A percentile compares a stretch with the other conserved stretches of the same genome.
phyloP scores from a whole-genome alignment of 1,140 invertebrate genomes.

The Hesperophylax magnus region DNA sequence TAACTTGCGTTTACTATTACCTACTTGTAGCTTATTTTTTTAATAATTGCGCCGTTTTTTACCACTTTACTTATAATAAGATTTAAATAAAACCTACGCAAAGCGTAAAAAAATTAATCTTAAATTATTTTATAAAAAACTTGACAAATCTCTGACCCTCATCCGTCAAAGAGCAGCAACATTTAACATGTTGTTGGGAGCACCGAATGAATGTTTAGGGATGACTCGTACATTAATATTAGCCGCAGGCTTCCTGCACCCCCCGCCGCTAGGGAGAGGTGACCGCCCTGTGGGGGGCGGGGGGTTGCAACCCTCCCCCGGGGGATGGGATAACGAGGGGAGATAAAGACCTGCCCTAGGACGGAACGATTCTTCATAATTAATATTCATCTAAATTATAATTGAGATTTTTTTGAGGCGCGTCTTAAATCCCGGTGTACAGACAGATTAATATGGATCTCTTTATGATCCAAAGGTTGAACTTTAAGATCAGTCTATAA shows the following conservation, averaged over 20 bases:
- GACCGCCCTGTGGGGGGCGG: background rate
- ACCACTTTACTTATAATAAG: too few species aligned
- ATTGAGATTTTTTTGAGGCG: slow-evolving; percentile 35
- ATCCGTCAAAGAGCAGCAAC: slow-evolving; percentile 23
- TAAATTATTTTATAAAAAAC: slow-evolving; percentile 16
- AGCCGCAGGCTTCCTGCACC: slow-evolving; percentile 41
- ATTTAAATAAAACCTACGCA: too few species aligned
- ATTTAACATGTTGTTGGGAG: slow-evolving; percentile 30
- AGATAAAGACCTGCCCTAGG: slow-evolving; percentile 40
- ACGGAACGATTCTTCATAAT: slow-evolving; percentile 39
- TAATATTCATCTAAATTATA: slow-evolving; percentile 44
- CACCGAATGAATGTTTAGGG: slow-evolving; percentile 50
- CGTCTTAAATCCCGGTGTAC: too few species aligned
- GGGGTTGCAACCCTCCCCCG: background rate
- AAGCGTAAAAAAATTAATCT: slow-evolving; percentile 22
- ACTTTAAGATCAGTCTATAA: too few species aligned
- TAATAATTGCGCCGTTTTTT: too few species aligned
- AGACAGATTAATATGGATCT: too few species aligned
- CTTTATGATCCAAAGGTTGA: too few species aligned
- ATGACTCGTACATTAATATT: slow-evolving; percentile 55
- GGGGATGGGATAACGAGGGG: slow-evolving; percentile 20
- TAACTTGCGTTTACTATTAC: too few species aligned
- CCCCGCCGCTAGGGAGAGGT: background rate
- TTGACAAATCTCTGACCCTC: slow-evolving; percentile 38
- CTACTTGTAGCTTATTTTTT: too few species aligned